Percentiles rank a stretch among this genome's conserved stretches.
Evolutionary conservation across 2,797 vertebrate genomes (phyloP).

Genomic region (Parauchenoglanis ngamensis): DNA sequence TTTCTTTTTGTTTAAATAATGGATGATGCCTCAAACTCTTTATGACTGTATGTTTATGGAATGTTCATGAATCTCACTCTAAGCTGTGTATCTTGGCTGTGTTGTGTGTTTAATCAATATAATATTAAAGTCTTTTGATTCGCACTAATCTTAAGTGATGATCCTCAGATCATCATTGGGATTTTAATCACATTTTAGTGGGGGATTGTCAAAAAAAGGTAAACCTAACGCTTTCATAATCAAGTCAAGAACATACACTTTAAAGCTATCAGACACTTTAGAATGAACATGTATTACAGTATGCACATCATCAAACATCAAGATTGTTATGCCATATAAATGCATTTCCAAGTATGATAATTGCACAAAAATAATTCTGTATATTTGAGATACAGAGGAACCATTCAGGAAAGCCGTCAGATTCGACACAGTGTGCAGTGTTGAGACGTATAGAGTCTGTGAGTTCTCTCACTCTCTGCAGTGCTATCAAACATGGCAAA

Average conservation of each 20-base stretch:
- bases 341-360: slow-evolving; percentile 18
- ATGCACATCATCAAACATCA: slow-evolving; percentile 33
- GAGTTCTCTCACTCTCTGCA: slow-evolving; percentile 18
- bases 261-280: slow-evolving; percentile 37
- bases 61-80: slow-evolving; percentile 38
- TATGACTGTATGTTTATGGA: slow-evolving; percentile 48
- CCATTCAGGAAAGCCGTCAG: not conserved
- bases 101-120: slow-evolving; percentile 31
- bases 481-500: slow-evolving; percentile 28
- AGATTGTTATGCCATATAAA: slow-evolving; percentile 30
- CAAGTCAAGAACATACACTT: slow-evolving; percentile 3
- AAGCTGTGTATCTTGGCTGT: slow-evolving; percentile 25
- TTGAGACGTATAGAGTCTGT: slow-evolving; percentile 18
- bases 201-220: not conserved
- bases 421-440: slow-evolving; percentile 34
- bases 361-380: slow-evolving; percentile 30
- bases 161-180: not conserved
- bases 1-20: slow-evolving; percentile 36
- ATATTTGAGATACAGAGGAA: slow-evolving; percentile 22
- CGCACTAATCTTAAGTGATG: not conserved
- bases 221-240: slow-evolving; percentile 1
- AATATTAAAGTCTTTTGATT: slow-evolving; percentile 5
- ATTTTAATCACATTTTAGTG: not conserved
- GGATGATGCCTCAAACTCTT: slow-evolving; percentile 42
- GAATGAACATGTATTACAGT: slow-evolving; percentile 32